Conservation (phyloP, 2,113 vertebrate species). For the Carassius carassius region DNA sequence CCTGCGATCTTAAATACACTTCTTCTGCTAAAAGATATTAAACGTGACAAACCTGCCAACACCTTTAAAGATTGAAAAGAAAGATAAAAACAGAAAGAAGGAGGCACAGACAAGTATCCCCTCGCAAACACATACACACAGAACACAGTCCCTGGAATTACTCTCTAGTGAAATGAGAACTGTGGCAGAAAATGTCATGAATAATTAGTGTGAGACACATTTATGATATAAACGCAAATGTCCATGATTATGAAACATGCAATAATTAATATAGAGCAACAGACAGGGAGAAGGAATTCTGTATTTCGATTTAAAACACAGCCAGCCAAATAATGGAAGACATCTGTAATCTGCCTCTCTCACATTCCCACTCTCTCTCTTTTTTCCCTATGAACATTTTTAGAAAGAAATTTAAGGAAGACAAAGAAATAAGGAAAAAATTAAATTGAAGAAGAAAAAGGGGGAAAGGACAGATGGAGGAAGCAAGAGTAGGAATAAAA, state of each 20-base stretch:
- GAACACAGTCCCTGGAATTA: not conserved
- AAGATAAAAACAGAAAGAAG: conserved; percentile 51
- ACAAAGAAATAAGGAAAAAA: not conserved
- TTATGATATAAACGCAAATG: conserved; percentile 59
- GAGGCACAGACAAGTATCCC: conserved; percentile 48
- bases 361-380: conserved; percentile 28
- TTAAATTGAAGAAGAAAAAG: not conserved
- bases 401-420: no score
- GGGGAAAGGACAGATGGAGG: not conserved
- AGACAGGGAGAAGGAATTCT: not conserved
- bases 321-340: not conserved
- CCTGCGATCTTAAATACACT: conserved; percentile 11
- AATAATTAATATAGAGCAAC: conserved; percentile 45
- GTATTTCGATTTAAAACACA: not conserved
- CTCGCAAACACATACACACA: not conserved
- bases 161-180: conserved; percentile 12
- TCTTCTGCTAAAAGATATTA: conserved; percentile 10
- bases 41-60: conserved; percentile 31
- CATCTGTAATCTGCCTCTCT: not conserved
- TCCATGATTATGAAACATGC: conserved; percentile 59
- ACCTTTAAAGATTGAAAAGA: conserved; percentile 4
- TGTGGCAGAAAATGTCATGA: conserved; percentile 43
- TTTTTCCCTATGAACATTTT: conserved; percentile 59
- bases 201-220: conserved; percentile 50
- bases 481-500: not conserved